Conservation (phyloP, 2,888 invertebrate species). For the Panzeria rudis region DNA sequence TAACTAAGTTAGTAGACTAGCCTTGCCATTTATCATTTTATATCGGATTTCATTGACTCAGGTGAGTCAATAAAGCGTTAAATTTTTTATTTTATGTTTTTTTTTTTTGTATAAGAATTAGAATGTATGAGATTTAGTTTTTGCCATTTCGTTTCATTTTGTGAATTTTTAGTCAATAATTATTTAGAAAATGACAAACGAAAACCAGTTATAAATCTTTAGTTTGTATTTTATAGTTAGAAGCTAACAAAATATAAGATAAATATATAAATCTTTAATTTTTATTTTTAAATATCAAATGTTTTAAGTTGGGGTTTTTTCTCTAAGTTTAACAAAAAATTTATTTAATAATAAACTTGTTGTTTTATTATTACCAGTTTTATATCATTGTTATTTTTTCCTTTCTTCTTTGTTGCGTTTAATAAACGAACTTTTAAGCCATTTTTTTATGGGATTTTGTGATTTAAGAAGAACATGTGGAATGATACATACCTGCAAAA, state of each 20-base stretch:
- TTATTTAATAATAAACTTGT: constrained; percentile 26
- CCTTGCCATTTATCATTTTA: background rate
- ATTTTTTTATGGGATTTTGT: background rate
- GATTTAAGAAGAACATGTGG: background rate
- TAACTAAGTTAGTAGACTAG: background rate
- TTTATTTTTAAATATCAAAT: constrained; percentile 59
- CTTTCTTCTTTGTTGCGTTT: background rate
- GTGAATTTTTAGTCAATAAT: constrained; percentile 14
- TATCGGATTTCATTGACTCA: background rate
- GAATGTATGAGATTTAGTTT: constrained; percentile 28
- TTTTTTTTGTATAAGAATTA: constrained; percentile 27
- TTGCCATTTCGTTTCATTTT: constrained; percentile 12
- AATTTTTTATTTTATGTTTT: too few species aligned
- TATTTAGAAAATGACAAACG: constrained; percentile 30
- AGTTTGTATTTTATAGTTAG: constrained; percentile 28
- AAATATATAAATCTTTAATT: constrained; percentile 24
- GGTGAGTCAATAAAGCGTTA: constrained; percentile 42
- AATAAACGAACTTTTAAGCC: background rate
- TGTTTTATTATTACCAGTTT: constrained; percentile 26
- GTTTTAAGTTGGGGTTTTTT: constrained; percentile 16
- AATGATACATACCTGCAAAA: constrained; percentile 62
- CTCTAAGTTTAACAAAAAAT: background rate
- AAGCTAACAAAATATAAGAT: constrained; percentile 24
- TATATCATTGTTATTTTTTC: background rate
- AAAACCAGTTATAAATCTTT: constrained; percentile 67